These are phyloP conservation scores for Hydropotes inermis DNA, from an alignment of 2,113 vertebrate species.

Conservation along the genomic window DNA sequence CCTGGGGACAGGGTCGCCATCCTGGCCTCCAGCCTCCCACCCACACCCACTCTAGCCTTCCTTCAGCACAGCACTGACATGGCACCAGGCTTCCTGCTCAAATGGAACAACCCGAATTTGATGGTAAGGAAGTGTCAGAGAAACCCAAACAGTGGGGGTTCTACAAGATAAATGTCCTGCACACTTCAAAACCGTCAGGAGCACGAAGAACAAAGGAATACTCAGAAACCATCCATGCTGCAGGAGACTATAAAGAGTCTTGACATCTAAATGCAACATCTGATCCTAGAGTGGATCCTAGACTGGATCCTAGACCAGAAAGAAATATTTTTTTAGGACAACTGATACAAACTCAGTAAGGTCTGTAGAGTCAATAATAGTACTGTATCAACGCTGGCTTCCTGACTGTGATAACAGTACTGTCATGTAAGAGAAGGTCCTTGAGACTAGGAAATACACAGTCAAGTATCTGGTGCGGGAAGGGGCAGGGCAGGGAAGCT, in stretches of 20 bases:
- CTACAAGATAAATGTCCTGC: conserved; percentile 28
- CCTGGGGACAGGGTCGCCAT: background rate
- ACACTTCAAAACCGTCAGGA: conserved; percentile 31
- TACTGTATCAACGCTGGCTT: background rate
- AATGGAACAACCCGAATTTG: background rate
- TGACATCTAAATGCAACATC: background rate
- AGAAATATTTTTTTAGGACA: conserved; percentile 7
- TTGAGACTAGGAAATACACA: conserved; percentile 28
- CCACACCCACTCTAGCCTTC: background rate
- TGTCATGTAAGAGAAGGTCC: background rate
- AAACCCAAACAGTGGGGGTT: conserved; percentile 12
- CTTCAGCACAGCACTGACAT: background rate
- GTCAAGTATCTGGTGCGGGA: conserved; percentile 24
- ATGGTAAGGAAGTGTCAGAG: background rate
- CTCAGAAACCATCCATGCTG: background rate
- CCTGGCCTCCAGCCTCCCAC: background rate
- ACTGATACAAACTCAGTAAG: conserved; percentile 10
- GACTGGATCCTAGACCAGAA: background rate
- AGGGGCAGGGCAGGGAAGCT: background rate
- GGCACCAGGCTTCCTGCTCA: conserved; percentile 5
- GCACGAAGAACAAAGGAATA: conserved; percentile 22
- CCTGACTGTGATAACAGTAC: background rate
- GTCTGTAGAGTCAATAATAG: conserved; percentile 13
- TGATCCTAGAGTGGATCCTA: background rate
- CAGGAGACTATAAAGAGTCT: conserved; percentile 22